Evolutionary conservation across 2,113 vertebrate genomes (phyloP).

Genomic region (Hemiprocne comata): DNA sequence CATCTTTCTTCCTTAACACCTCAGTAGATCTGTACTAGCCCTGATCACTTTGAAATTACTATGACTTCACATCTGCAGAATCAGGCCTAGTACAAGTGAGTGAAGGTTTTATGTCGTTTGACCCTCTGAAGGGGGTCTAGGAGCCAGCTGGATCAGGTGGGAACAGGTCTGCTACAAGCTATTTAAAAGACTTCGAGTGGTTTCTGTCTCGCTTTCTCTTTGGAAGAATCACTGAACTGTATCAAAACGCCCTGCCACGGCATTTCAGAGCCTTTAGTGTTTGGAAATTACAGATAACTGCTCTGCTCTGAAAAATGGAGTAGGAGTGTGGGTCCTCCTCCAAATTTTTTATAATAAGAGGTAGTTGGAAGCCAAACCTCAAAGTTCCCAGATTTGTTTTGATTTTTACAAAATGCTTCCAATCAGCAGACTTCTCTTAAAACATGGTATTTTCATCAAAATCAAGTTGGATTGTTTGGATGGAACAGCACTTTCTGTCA

Average conservation of each 20-base stretch:
- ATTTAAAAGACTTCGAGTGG: neutral
- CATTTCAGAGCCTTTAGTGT: neutral
- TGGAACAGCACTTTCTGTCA: neutral
- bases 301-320: conserved; percentile 24
- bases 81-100: neutral
- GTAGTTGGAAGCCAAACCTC: neutral
- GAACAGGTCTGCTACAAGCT: conserved; percentile 4
- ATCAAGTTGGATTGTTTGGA: neutral
- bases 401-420: conserved; percentile 8
- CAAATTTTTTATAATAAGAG: neutral
- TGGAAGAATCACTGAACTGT: neutral
- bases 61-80: neutral
- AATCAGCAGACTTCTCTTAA: neutral
- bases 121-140: neutral
- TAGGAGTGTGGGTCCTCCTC: neutral
- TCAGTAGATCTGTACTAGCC: neutral
- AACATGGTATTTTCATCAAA: neutral
- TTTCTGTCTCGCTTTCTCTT: neutral
- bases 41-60: neutral
- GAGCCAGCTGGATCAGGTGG: neutral
- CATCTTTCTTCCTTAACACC: neutral
- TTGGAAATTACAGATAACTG: conserved; percentile 23
- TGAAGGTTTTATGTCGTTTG: neutral
- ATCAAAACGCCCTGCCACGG: conserved; percentile 3
- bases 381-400: conserved; percentile 27